Evolutionary conservation across 1,140 invertebrate species (phyloP), one percentile per base, ranked within the genome.

Genomic region (Bombus confusus): DNA sequence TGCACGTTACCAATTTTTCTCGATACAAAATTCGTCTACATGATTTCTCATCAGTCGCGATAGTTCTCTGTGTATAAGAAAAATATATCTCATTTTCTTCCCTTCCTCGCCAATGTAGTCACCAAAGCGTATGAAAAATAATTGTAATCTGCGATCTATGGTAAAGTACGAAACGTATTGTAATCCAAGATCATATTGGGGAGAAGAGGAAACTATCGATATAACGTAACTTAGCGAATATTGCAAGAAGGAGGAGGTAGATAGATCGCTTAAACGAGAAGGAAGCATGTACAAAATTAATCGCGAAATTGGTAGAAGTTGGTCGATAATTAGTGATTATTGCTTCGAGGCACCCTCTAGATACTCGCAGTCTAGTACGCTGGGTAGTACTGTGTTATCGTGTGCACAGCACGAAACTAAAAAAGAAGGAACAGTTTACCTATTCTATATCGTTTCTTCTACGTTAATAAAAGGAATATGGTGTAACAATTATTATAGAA

Each of bases 291-390:
- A 90, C 85, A 90, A 90, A 86, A 89, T 89, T 89, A n/a, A 66
- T 89, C 74, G 74, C 88, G 90, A 90, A 91, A 90, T 87, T 80
- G 83, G 83, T 89, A 89, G 86, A 87, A 41, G 79, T 84, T 76
- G 83, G 86, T 87, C 78, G 90, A 86, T 89, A 74, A 86, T 90
- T 88, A 90, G 87, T 86, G 87, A 87, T 76, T 68, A 80, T 91
- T 82, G 91, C 92, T 94, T 93, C 92, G 91, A 93, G 92, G 88
- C 87, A 92, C 88, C 88, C 79, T 88, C 91, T 87, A 91, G 86
- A 91, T 92, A 90, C 87, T 91, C 86, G 88, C 94, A 93, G 92
- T 94, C 94, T 95, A 94, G 95, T 95, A 95, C 94, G 95, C 93
- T 95, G 95, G 95, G 88, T 95, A 94, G 89, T 88, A 89, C 85